Conservation (phyloP, 2,888 invertebrate species). For the Folsomia candida region DNA sequence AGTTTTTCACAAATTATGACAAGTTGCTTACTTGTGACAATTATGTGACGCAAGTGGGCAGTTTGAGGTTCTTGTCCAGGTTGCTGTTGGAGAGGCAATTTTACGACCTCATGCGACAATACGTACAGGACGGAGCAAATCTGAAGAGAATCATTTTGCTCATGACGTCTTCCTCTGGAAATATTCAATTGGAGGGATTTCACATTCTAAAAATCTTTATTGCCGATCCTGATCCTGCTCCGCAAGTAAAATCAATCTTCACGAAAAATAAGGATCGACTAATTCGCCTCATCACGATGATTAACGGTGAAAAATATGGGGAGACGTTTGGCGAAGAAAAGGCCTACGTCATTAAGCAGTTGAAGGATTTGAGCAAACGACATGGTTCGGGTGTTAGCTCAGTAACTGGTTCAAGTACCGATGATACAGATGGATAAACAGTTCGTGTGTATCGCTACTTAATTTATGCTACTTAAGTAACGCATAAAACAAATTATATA, state of each 20-base stretch:
- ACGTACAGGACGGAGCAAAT: neutral
- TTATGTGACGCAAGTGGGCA: conserved; percentile 3
- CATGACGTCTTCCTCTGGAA: neutral
- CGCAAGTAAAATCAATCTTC: neutral
- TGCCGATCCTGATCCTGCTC: neutral
- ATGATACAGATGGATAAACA: too few species aligned
- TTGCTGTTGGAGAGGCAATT: neutral
- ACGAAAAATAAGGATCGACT: neutral
- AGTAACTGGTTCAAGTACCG: too few species aligned
- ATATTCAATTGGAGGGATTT: conserved; percentile 1
- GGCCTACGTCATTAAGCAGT: neutral
- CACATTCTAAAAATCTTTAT: conserved; percentile 8
- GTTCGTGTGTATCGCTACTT: too few species aligned
- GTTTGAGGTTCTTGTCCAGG: neutral
- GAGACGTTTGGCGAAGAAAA: neutral
- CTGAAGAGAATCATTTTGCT: conserved; percentile 4
- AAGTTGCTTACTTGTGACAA: neutral
- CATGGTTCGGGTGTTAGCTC: too few species aligned
- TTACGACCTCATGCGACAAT: conserved; percentile 1
- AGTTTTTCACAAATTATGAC: neutral
- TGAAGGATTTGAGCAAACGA: neutral
- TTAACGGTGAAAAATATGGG: neutral
- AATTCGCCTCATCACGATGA: neutral
- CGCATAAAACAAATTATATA: too few species aligned
- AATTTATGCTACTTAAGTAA: too few species aligned